phyloP scores from a whole-genome alignment of 1,140 invertebrate genomes.

The Calosoma granatense region DNA sequence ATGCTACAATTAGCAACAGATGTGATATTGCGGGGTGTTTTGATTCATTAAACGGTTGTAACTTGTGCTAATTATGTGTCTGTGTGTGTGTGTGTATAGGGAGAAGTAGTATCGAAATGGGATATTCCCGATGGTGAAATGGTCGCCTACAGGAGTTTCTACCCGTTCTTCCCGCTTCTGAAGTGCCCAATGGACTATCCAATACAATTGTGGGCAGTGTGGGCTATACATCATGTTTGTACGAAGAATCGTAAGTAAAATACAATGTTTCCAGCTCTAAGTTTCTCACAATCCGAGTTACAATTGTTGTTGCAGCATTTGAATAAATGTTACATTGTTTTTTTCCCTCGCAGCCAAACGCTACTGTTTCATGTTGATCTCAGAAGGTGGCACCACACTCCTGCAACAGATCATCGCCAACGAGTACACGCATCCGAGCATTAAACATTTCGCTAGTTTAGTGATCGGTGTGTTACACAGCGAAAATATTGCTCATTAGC shows the following conservation, averaged over 20 bases:
- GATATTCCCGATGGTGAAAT: slow-evolving; percentile 65
- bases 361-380: slow-evolving; percentile 60
- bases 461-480: background rate
- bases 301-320: slow-evolving; percentile 12
- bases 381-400: slow-evolving; percentile 49
- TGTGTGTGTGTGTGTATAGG: slow-evolving; percentile 19
- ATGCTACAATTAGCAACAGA: too few relatives aligned
- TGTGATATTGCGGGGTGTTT: too few relatives aligned
- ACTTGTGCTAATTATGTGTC: background rate
- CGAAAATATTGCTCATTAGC: background rate
- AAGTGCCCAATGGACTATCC: slow-evolving; percentile 47
- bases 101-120: slow-evolving; percentile 55
- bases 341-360: slow-evolving; percentile 47
- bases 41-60: too few relatives aligned
- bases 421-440: slow-evolving; percentile 31
- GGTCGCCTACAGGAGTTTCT: slow-evolving; percentile 76
- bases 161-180: slow-evolving; percentile 65
- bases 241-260: slow-evolving; percentile 62
- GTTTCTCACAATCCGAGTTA: slow-evolving; percentile 14
- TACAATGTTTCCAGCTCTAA: slow-evolving; percentile 7
- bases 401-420: slow-evolving; percentile 36
- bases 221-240: slow-evolving; percentile 77
- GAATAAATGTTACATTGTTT: slow-evolving; percentile 15
- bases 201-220: slow-evolving; percentile 73
- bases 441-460: slow-evolving; percentile 22